A percentile compares a stretch with the other conserved stretches of the same genome.
Conservation (phyloP, 1,140 invertebrate genomes). For the Catajapyx aquilonaris region DNA sequence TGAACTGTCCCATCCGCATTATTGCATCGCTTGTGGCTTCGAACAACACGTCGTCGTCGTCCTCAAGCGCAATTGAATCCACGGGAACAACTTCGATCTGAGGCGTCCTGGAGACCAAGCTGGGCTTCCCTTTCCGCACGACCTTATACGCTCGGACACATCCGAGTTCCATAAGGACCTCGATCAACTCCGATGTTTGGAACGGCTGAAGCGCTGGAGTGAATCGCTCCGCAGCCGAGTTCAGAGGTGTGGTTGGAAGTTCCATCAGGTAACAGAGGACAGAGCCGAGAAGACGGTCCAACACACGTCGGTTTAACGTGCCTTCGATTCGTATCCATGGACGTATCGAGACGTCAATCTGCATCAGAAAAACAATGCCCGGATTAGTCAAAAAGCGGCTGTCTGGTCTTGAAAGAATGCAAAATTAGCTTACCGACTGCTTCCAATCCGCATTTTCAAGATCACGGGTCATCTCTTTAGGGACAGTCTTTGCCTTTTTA, state of each 20-base stretch:
- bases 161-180: slow-evolving; percentile 22
- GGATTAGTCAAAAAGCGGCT: not conserved
- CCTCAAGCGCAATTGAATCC: slow-evolving; percentile 20
- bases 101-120: slow-evolving; percentile 20
- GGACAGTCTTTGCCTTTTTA: too few relatives aligned
- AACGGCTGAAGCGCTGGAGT: slow-evolving; percentile 25
- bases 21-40: slow-evolving; percentile 26
- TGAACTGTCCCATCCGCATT: slow-evolving; percentile 30
- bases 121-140: slow-evolving; percentile 15
- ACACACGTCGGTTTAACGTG: slow-evolving; percentile 37
- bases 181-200: slow-evolving; percentile 26
- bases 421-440: too few relatives aligned
- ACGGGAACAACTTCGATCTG: slow-evolving; percentile 15
- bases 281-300: slow-evolving; percentile 43
- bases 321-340: slow-evolving; percentile 59
- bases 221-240: slow-evolving; percentile 11
- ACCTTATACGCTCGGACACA: slow-evolving; percentile 18
- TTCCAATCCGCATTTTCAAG: too few relatives aligned
- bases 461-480: too few relatives aligned
- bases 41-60: slow-evolving; percentile 22
- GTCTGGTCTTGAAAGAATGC: not conserved
- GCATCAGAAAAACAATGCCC: slow-evolving; percentile 7
- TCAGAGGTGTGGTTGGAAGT: slow-evolving; percentile 26
- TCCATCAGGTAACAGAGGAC: slow-evolving; percentile 37
- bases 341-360: slow-evolving; percentile 19